phyloP scores from a whole-genome alignment of 2,888 invertebrate genomes.

The Amorpha juglandis region DNA sequence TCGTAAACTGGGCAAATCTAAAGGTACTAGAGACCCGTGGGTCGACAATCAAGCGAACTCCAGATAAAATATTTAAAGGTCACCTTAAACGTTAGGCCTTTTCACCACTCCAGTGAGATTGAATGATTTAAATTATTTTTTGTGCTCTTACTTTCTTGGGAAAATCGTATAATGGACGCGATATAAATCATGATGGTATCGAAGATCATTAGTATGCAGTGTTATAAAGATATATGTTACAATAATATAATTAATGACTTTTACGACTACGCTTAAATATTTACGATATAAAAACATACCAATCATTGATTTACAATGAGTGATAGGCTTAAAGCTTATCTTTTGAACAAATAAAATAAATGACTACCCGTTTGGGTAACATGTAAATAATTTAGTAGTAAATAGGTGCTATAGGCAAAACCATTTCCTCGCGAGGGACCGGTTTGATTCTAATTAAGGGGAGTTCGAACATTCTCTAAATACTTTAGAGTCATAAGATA shows the following conservation, averaged over 20 bases:
- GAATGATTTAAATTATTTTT: constrained; percentile 66
- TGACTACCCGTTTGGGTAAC: not conserved
- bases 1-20: constrained; percentile 61
- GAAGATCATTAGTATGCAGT: not conserved
- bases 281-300: not conserved
- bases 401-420: not conserved
- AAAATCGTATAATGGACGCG: not conserved
- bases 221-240: not conserved
- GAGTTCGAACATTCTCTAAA: constrained; percentile 14
- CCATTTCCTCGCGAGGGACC: not conserved
- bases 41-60: constrained; percentile 77
- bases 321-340: not conserved
- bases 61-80: constrained; percentile 83
- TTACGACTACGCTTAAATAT: not conserved
- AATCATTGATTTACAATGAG: not conserved
- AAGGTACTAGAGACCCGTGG: constrained; percentile 70
- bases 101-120: constrained; percentile 59
- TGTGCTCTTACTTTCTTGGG: constrained; percentile 3
- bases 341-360: not conserved
- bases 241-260: not conserved
- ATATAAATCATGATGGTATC: not conserved
- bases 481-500: constrained; percentile 37
- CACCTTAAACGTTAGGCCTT: constrained; percentile 63
- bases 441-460: constrained; percentile 7
- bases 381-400: not conserved